Evolutionary conservation across 2,113 vertebrate species (phyloP).

Genomic region (Labeo catla): DNA sequence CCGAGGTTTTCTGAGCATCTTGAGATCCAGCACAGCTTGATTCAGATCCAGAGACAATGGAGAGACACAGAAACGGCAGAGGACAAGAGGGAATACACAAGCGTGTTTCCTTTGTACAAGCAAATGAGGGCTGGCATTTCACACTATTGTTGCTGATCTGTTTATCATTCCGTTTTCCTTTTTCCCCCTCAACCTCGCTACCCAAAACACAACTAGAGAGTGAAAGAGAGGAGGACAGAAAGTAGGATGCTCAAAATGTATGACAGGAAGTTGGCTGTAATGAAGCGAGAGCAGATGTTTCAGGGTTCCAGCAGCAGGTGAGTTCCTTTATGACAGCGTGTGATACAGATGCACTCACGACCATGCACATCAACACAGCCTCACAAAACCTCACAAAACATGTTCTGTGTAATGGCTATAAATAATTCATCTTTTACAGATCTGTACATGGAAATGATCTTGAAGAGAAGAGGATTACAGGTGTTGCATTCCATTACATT

Average conservation of each 20-base stretch:
- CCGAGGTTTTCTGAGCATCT: constrained; percentile 13
- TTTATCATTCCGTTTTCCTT: constrained; percentile 20
- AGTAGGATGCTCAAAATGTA: constrained; percentile 39
- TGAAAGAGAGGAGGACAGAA: constrained; percentile 15
- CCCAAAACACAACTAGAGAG: neutral
- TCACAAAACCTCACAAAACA: neutral
- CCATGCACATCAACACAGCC: constrained; percentile 6
- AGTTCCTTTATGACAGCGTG: constrained; percentile 30
- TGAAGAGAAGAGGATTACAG: constrained; percentile 62
- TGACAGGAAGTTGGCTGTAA: constrained; percentile 50
- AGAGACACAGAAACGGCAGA: neutral
- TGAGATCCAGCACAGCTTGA: constrained; percentile 33
- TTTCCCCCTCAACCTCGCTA: neutral
- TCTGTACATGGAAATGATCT: constrained; percentile 47
- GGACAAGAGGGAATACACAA: constrained; percentile 6
- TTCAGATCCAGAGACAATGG: neutral
- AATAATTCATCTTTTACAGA: constrained; percentile 8
- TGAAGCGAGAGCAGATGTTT: constrained; percentile 53
- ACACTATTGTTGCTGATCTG: constrained; percentile 38
- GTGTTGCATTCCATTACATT: neutral
- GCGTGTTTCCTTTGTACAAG: constrained; percentile 39
- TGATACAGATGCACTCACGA: constrained; percentile 27
- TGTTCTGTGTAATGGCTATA: neutral
- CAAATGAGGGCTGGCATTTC: constrained; percentile 41
- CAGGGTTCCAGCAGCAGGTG: constrained; percentile 51